phyloP scores from a whole-genome alignment of 1,140 invertebrate species.

The Sweltsa coloradensis region DNA sequence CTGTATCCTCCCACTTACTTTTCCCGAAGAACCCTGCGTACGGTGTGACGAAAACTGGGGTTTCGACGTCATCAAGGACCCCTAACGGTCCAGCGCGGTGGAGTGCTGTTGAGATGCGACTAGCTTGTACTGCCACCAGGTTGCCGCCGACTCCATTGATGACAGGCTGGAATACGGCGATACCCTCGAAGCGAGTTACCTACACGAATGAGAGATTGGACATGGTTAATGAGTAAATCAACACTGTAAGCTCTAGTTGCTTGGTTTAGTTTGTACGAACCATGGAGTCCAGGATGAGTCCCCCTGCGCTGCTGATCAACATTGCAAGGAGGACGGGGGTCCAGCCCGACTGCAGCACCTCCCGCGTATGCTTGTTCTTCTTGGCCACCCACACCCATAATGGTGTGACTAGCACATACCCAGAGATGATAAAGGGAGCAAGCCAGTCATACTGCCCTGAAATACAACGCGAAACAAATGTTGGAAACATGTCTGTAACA shows the following conservation, averaged over 20 bases:
- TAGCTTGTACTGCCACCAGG: conserved; percentile 87
- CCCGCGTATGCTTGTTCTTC: conserved; percentile 59
- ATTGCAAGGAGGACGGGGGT: conserved; percentile 74
- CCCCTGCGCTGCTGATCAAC: conserved; percentile 72
- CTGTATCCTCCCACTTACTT: conserved; percentile 39
- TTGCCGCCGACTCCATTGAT: conserved; percentile 91
- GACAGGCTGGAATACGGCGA: conserved; percentile 77
- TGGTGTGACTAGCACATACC: conserved; percentile 54
- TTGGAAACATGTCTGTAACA: background rate
- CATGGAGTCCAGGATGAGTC: conserved; percentile 67
- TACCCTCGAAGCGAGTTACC: conserved; percentile 63
- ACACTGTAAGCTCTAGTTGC: too few species aligned
- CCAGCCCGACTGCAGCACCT: conserved; percentile 71
- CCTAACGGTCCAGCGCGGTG: conserved; percentile 54
- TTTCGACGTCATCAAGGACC: conserved; percentile 35
- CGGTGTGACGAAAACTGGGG: conserved; percentile 48
- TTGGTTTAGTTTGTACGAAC: too few species aligned
- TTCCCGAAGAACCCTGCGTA: conserved; percentile 49
- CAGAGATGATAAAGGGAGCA: conserved; percentile 43
- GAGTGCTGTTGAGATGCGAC: conserved; percentile 78
- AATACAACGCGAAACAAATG: background rate
- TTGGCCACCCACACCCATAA: conserved; percentile 65
- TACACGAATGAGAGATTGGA: too few species aligned
- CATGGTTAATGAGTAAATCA: too few species aligned
- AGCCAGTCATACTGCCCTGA: conserved; percentile 13